Evolutionary conservation across 2,888 invertebrate species (phyloP), one percentile per base, ranked within the genome.

Genomic region (Euclidia mi): DNA sequence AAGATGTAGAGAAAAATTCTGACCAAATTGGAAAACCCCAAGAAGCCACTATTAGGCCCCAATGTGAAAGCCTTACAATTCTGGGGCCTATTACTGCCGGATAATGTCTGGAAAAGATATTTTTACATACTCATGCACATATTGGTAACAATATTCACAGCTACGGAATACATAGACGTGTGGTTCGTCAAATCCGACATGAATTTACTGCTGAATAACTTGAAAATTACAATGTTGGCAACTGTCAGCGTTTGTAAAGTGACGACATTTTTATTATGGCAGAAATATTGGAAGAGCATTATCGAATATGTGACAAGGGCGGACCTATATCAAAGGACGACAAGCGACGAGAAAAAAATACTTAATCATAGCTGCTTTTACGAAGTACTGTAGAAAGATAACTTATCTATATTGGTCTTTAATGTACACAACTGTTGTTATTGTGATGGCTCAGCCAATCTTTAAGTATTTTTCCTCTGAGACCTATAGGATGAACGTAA

Each of bases 161-260:
- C 81, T 0, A 88, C 91, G 0, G 91, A 92, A 56, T 90, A 78
- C n/a, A 77, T 89, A 0, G 94, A 94, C 18, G 82, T 94, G 3
- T 92, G 89, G 88, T 92, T 88, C 40, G 77, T 92, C 2, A 91
- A 88, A 69, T 76, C 81, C 0, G 84, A 94, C 20, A 71, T 94
- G 31, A 89, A 78, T 70, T 65, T 91, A 29, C 71, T 93, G 1
- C 41, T 94, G 4, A 89, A 87, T 20, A 93, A 93, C 47, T 47
- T 93, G 3, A 94, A 94, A 61, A 90, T 93, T 0, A 91, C 91
- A 0, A 82, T 94, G 81, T 43, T 93, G 0, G 89, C 92, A 0
- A 88, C 89, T 0, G 85, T 94, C 0, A 91, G 88, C 45, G 89
- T 91, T 0, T 62, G 70, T 4, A 94, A 94, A 67, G 85, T 92